Evolutionary conservation across 37 sponge, comb jelly and placozoan genomes (phyloP), one percentile per base, ranked within the genome.

Genomic region (Oscarella lobularis): DNA sequence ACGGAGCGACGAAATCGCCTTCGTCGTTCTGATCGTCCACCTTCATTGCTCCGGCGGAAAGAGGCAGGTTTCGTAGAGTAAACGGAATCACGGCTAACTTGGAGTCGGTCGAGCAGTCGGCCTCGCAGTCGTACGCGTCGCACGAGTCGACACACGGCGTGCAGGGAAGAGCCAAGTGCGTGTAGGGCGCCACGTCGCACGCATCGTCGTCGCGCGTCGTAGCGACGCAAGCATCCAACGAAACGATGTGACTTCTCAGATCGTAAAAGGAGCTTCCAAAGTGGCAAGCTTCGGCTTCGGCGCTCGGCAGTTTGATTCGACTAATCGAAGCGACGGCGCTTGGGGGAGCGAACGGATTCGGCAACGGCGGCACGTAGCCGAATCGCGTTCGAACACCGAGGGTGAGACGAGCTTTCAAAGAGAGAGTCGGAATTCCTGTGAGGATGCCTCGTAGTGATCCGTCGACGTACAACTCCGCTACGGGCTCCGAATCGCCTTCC

Each of bases 181-280:
- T 9, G 60, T 27, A 48, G 20, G 60, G 60, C 9, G 20, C 20
- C 14, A 48, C 60, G 60, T 48, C 60, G 20, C 60, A 48, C 9
- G 60, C 20, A 20, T 20, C 60, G 20, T 9, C 9, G 14, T 9
- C 14, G 9, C 20, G 9, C 20, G 60, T 27, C 14, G 14, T 48
- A n/a, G n/a, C n/a, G 60, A 48, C 20, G 60, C 60, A 48, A 27
- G 60, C 9, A 9, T 48, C 60, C 9, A 48, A 27, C 9, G 60
- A 48, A 39, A 92, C 82, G 3, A 92, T 80, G 0, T 89, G 89
- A 70, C 76, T 80, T 1, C 68, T 69, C 69, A 72, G 73, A 60
- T 81, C 84, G 71, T 76, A 78, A 39, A 90, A 87, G 54, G 91
- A 87, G 1, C 0, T 40, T 1, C 91, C 91, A 79, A 71, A 81